A percentile compares a stretch with the other conserved stretches of the same genome.
phyloP scores from a whole-genome alignment of 2,888 invertebrate genomes.

The Sesia apiformis region DNA sequence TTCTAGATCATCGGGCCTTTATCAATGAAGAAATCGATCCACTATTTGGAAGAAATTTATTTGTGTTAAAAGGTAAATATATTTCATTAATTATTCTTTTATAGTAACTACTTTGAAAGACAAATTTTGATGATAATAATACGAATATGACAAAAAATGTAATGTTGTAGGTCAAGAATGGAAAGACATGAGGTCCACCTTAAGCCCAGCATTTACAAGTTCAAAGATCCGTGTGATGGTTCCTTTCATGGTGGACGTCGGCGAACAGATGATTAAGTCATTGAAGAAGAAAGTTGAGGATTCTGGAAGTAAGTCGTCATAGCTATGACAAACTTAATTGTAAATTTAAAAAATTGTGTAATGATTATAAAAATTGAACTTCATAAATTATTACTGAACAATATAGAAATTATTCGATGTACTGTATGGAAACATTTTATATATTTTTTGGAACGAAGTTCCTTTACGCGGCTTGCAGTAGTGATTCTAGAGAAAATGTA shows the following conservation, averaged over 20 bases:
- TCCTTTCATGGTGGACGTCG: slow-evolving; percentile 27
- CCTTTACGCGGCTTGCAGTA: no score
- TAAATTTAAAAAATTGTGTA: no score
- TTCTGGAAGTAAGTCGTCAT: slow-evolving; percentile 1
- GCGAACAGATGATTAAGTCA: slow-evolving; percentile 15
- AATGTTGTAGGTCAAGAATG: slow-evolving; percentile 18
- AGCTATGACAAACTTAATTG: no score
- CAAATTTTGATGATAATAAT: background rate
- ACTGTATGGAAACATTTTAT: no score
- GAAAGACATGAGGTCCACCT: slow-evolving; percentile 22
- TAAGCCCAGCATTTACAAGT: slow-evolving; percentile 45
- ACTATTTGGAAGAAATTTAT: slow-evolving; percentile 59
- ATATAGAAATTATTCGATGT: no score
- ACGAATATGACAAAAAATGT: background rate
- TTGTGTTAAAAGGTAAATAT: slow-evolving; percentile 45
- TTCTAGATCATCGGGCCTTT: slow-evolving; percentile 48
- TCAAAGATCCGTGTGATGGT: slow-evolving; percentile 37
- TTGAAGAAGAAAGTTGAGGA: slow-evolving; percentile 7
- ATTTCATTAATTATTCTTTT: no score
- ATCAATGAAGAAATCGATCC: slow-evolving; percentile 45
- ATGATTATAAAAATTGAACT: no score
- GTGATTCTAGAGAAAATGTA: no score
- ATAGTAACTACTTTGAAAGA: background rate
- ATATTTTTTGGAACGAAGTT: no score
- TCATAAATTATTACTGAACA: no score